Evolutionary conservation across 1,140 invertebrate genomes (phyloP).

Genomic region (Drosophila oshimai): DNA sequence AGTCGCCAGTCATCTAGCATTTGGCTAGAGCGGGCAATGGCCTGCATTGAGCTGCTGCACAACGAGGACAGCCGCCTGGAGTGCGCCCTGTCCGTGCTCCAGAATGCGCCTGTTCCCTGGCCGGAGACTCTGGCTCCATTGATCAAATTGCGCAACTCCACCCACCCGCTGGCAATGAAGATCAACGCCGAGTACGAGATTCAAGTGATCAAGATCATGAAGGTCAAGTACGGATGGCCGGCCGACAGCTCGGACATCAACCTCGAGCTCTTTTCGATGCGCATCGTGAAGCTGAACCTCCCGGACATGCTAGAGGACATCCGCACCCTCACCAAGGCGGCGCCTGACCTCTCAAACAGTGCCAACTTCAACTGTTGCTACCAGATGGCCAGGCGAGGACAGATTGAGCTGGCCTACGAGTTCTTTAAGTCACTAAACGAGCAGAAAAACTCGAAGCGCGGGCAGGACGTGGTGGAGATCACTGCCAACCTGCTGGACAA

Average conservation of each 20-base stretch:
- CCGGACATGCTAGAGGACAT: constrained; percentile 80
- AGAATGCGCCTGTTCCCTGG: constrained; percentile 77
- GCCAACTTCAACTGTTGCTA: constrained; percentile 77
- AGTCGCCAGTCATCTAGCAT: constrained; percentile 59
- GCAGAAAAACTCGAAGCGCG: constrained; percentile 36
- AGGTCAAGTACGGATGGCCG: constrained; percentile 80
- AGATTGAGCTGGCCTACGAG: constrained; percentile 65
- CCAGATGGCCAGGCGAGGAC: constrained; percentile 65
- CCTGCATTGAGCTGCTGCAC: constrained; percentile 69
- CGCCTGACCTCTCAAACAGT: constrained; percentile 49
- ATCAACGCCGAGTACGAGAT: constrained; percentile 78
- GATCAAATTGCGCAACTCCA: constrained; percentile 66
- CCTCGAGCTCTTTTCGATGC: constrained; percentile 68
- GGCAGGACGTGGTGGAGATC: constrained; percentile 49
- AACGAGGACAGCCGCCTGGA: constrained; percentile 77
- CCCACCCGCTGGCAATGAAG: constrained; percentile 69
- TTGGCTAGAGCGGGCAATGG: constrained; percentile 73
- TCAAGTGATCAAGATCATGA: constrained; percentile 81
- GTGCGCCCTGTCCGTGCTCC: constrained; percentile 65
- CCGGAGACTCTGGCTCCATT: constrained; percentile 57
- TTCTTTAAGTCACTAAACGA: constrained; percentile 59
- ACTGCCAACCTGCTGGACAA: constrained; percentile 53
- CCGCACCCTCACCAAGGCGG: constrained; percentile 58
- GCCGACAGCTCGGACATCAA: constrained; percentile 66
- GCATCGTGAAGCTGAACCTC: constrained; percentile 71